Evolutionary conservation across 1,140 invertebrate genomes (phyloP).

Genomic region (Scaptomyza pallida): DNA sequence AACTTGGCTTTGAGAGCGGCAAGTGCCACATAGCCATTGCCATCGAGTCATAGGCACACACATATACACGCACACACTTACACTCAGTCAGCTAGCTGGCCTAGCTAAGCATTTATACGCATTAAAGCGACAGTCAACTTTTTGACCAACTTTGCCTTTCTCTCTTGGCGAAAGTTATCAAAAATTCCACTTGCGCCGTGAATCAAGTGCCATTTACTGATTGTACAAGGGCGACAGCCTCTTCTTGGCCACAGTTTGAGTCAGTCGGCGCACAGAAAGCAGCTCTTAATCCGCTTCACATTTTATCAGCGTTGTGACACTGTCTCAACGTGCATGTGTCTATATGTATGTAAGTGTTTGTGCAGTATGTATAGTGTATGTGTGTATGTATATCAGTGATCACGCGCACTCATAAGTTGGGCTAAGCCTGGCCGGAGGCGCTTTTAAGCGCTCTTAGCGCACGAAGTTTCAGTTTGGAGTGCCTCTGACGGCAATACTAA

Average conservation of each 20-base stretch:
- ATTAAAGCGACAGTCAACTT: slow-evolving; percentile 77
- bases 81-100: slow-evolving; percentile 24
- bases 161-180: slow-evolving; percentile 70
- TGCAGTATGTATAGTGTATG: neutral
- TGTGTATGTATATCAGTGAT: slow-evolving; percentile 38
- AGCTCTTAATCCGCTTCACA: slow-evolving; percentile 78
- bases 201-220: slow-evolving; percentile 83
- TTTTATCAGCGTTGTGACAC: slow-evolving; percentile 80
- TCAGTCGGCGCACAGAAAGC: slow-evolving; percentile 36
- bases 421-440: slow-evolving; percentile 65
- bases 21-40: slow-evolving; percentile 41
- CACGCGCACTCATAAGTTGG: slow-evolving; percentile 76
- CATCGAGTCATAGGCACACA: slow-evolving; percentile 55
- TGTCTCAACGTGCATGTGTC: slow-evolving; percentile 57
- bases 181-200: slow-evolving; percentile 82
- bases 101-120: slow-evolving; percentile 75
- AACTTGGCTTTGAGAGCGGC: slow-evolving; percentile 64
- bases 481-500: slow-evolving; percentile 52
- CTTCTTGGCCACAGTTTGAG: slow-evolving; percentile 1
- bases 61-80: slow-evolving; percentile 2
- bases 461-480: slow-evolving; percentile 52
- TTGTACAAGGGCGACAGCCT: slow-evolving; percentile 58
- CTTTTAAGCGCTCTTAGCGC: slow-evolving; percentile 72
- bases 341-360: slow-evolving; percentile 10
- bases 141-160: slow-evolving; percentile 72